A percentile compares a stretch with the other conserved stretches of the same genome.
Evolutionary conservation across 2,888 invertebrate species (phyloP).

Genomic region (Stenichneumon culpator): DNA sequence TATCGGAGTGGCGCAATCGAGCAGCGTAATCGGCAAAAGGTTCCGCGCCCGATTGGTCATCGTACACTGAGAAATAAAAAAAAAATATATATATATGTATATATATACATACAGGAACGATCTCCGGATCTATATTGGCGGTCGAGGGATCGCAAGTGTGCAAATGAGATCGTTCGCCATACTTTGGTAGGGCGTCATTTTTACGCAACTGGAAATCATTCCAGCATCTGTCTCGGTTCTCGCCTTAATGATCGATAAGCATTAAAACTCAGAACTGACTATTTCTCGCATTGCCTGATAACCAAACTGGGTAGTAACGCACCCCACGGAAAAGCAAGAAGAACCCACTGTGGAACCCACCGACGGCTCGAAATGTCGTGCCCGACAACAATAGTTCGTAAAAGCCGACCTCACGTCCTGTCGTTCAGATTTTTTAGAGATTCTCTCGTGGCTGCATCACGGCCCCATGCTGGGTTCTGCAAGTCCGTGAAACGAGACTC

Average conservation of each 20-base stretch:
- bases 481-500: slow-evolving; percentile 52
- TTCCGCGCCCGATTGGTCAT: slow-evolving; percentile 41
- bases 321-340: neutral
- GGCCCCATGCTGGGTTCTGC: slow-evolving; percentile 64
- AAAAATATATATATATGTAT: neutral
- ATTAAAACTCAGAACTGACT: neutral
- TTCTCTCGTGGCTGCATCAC: slow-evolving; percentile 42
- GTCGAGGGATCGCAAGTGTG: too few species aligned
- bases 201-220: neutral
- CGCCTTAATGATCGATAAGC: neutral
- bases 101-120: neutral
- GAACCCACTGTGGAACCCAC: slow-evolving; percentile 21
- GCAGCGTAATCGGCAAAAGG: slow-evolving; percentile 61
- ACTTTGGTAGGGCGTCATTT: too few species aligned
- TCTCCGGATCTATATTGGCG: too few species aligned
- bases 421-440: slow-evolving; percentile 57
- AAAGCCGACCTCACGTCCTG: slow-evolving; percentile 60
- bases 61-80: neutral
- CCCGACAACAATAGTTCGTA: slow-evolving; percentile 57
- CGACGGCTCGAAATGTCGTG: slow-evolving; percentile 56
- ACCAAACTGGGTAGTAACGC: too few species aligned
- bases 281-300: too few species aligned
- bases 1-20: slow-evolving; percentile 62
- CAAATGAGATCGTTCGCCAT: too few species aligned
- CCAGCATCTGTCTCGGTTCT: neutral